A percentile compares a stretch with the other conserved stretches of the same genome.
These are phyloP conservation scores for Drosophila flavopinicola DNA, from an alignment of 2,888 invertebrate species.

Conservation along the genomic window DNA sequence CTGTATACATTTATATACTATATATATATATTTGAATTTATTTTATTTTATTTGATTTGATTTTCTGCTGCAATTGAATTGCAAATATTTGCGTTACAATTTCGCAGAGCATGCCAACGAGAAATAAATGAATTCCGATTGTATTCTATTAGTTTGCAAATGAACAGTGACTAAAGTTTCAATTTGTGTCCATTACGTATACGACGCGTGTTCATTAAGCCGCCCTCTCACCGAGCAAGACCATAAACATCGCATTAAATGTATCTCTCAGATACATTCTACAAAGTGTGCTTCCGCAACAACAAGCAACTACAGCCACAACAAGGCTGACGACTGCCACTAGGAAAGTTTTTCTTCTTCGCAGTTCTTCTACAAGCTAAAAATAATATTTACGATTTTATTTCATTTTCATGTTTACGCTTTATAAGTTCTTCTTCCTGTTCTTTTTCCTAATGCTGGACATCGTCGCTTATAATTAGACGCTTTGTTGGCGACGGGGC, in stretches of 20 bases:
- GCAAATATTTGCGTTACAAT: constrained; percentile 72
- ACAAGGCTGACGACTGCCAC: constrained; percentile 13
- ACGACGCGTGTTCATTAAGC: constrained; percentile 53
- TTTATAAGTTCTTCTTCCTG: constrained; percentile 48
- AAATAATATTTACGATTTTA: constrained; percentile 71
- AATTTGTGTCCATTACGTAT: constrained; percentile 57
- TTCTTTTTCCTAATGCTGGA: constrained; percentile 36
- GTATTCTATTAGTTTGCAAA: constrained; percentile 64
- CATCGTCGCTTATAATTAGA: constrained; percentile 62
- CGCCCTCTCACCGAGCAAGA: constrained; percentile 18
- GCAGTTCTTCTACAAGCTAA: constrained; percentile 43
- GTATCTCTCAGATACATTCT: constrained; percentile 20
- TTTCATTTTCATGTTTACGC: constrained; percentile 58
- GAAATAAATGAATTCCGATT: constrained; percentile 63
- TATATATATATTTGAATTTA: constrained; percentile 25
- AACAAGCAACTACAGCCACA: constrained; percentile 16
- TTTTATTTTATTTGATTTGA: constrained; percentile 49
- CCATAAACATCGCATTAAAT: constrained; percentile 42
- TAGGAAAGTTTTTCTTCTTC: constrained; percentile 31
- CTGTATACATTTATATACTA: not conserved
- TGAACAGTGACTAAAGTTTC: constrained; percentile 64
- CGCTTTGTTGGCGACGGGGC: constrained; percentile 34
- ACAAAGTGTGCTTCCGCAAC: constrained; percentile 27
- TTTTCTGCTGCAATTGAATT: constrained; percentile 70
- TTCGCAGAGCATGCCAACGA: constrained; percentile 43